phyloP scores from a whole-genome alignment of 2,113 vertebrate species.

The Gulo gulo region DNA sequence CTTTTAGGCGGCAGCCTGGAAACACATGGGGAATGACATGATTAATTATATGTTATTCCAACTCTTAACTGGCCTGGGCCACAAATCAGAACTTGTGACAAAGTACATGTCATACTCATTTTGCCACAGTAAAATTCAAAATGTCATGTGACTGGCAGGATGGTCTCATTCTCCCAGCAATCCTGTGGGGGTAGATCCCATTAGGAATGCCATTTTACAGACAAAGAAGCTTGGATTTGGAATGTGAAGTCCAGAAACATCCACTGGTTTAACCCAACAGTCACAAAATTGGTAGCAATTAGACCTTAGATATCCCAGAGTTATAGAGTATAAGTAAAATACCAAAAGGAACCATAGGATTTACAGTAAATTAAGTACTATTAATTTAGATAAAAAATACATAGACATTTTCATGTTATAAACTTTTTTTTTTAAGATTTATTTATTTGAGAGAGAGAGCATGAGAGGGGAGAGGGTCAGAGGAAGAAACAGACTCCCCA shows the following conservation, averaged over 20 bases:
- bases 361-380: constrained; percentile 34
- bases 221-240: background rate
- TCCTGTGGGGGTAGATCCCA: background rate
- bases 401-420: background rate
- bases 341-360: background rate
- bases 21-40: background rate
- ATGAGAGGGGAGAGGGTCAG: too few species aligned
- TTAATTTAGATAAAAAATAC: constrained; percentile 25
- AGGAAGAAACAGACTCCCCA: too few species aligned
- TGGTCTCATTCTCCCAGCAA: background rate
- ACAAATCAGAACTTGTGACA: background rate
- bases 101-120: background rate
- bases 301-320: background rate
- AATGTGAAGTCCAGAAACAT: background rate
- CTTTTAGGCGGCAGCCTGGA: constrained; percentile 91
- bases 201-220: background rate
- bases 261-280: background rate
- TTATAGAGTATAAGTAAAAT: constrained; percentile 16
- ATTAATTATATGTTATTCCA: background rate
- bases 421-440: background rate
- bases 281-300: background rate
- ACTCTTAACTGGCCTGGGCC: background rate
- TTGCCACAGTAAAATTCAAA: constrained; percentile 1
- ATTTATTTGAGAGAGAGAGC: too few species aligned
- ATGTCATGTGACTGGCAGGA: background rate